These are phyloP conservation scores for Hyposmocoma kahamanoa DNA, from an alignment of 1,140 invertebrate species.

Conservation along the genomic window DNA sequence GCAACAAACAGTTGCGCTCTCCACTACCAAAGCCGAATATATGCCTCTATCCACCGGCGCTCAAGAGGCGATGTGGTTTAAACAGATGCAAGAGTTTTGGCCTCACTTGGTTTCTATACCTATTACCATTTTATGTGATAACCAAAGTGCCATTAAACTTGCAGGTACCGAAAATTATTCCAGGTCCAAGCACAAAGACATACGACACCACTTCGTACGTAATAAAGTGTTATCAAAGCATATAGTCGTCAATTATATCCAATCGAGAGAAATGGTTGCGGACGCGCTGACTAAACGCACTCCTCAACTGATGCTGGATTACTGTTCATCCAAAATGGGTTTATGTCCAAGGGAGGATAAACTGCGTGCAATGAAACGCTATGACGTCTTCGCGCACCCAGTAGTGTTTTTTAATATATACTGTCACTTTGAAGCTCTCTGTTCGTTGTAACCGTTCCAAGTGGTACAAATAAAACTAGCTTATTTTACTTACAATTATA, in stretches of 20 bases:
- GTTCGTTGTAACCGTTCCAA: too few relatives aligned
- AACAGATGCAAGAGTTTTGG: background rate
- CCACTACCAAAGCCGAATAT: background rate
- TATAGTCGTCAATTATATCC: background rate
- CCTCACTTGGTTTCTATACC: background rate
- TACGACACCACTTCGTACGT: background rate
- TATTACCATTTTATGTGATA: background rate
- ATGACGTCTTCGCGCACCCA: conserved; percentile 41
- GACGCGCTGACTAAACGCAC: background rate
- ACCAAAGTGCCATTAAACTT: background rate
- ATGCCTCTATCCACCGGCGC: background rate
- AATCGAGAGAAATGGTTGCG: background rate
- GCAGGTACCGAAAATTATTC: background rate
- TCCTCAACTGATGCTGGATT: background rate
- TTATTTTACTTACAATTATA: too few relatives aligned
- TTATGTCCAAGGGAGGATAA: background rate
- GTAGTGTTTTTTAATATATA: too few relatives aligned
- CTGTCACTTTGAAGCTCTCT: too few relatives aligned
- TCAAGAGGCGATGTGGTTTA: background rate
- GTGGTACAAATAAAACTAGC: too few relatives aligned
- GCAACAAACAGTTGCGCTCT: conserved; percentile 1
- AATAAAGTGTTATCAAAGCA: background rate
- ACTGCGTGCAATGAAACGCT: conserved; percentile 30
- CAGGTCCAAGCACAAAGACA: background rate
- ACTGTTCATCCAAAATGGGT: background rate